These are phyloP conservation scores for Strigamia maritima DNA, from an alignment of 2,888 invertebrate species.

Conservation along the genomic window DNA sequence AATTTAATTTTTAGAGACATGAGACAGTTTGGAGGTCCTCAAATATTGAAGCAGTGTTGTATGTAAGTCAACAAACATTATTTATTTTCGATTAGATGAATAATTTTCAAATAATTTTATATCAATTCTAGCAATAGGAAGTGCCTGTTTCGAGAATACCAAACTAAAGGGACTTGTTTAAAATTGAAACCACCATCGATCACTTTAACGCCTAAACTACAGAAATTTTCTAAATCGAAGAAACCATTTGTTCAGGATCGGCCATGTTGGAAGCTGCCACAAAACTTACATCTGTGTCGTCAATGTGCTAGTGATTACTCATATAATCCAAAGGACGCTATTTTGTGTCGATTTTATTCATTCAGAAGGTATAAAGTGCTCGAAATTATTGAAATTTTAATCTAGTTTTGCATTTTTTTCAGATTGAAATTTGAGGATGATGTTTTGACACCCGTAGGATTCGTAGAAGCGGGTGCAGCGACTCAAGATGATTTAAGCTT, in stretches of 20 bases:
- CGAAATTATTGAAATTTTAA: conserved; percentile 17
- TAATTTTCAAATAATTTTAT: background rate
- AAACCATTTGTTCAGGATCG: conserved; percentile 86
- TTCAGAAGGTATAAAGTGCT: conserved; percentile 64
- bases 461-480: conserved; percentile 77
- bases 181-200: background rate
- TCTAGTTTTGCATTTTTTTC: background rate
- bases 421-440: conserved; percentile 80
- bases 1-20: background rate
- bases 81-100: background rate
- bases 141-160: background rate
- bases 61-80: background rate
- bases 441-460: conserved; percentile 83
- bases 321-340: conserved; percentile 72
- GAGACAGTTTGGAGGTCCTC: background rate
- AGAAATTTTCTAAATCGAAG: conserved; percentile 61
- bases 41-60: background rate
- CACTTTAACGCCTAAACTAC: background rate
- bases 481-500: conserved; percentile 69
- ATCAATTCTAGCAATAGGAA: background rate
- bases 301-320: conserved; percentile 85
- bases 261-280: conserved; percentile 81
- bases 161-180: background rate
- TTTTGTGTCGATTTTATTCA: conserved; percentile 93
- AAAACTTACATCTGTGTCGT: conserved; percentile 83